Evolutionary conservation across 2,888 invertebrate genomes (phyloP).

Genomic region (Clanis bilineata): DNA sequence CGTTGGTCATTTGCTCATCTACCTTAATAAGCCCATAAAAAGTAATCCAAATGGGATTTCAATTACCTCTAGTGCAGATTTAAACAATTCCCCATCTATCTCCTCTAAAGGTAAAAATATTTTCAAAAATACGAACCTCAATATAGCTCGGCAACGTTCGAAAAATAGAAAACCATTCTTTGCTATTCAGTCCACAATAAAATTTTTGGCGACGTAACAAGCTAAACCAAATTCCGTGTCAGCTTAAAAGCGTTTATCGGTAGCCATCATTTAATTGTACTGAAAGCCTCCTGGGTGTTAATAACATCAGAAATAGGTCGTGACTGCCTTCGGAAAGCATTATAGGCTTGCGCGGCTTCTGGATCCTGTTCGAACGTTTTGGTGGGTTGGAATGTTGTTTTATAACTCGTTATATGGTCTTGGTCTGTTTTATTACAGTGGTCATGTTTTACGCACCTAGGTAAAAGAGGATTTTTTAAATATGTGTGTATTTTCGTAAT

Average conservation of each 20-base stretch:
- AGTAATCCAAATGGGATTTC: no score
- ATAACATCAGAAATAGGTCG: slow-evolving; percentile 41
- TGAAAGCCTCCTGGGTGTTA: slow-evolving; percentile 39
- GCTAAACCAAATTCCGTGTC: slow-evolving; percentile 39
- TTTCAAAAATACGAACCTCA: neutral
- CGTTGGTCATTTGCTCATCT: no score
- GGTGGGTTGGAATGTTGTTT: no score
- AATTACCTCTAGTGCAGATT: no score
- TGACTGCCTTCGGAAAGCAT: slow-evolving; percentile 28
- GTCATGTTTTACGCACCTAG: no score
- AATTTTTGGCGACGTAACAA: slow-evolving; percentile 17
- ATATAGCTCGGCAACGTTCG: neutral
- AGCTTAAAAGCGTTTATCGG: slow-evolving; percentile 50
- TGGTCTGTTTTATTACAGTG: no score
- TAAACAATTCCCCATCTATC: no score
- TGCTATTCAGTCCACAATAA: neutral
- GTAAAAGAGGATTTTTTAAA: no score
- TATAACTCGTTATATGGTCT: no score
- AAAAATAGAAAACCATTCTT: neutral
- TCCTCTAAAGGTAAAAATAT: no score
- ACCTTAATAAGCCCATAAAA: no score
- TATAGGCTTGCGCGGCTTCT: neutral
- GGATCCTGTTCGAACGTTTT: neutral
- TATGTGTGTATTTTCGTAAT: no score
- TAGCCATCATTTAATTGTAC: slow-evolving; percentile 40